Evolutionary conservation across 2,888 invertebrate species (phyloP).

Genomic region (Rhynchonema sp.): DNA sequence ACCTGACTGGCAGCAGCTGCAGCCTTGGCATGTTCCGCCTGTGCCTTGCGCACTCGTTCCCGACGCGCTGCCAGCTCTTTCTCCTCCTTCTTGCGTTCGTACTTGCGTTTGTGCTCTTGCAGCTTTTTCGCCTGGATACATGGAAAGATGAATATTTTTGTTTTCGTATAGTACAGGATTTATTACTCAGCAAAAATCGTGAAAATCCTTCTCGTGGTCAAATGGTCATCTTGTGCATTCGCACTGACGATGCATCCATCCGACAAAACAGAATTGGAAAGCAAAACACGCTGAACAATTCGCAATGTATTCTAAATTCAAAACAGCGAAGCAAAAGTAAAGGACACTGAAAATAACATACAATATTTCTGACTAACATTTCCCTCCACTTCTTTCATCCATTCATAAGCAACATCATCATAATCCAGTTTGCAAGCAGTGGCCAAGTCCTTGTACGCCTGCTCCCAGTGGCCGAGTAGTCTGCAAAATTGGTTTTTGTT

Average conservation of each 20-base stretch:
- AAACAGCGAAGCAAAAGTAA: conserved; percentile 4
- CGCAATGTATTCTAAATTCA: too few species aligned
- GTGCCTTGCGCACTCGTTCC: conserved; percentile 43
- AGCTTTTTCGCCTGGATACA: conserved; percentile 48
- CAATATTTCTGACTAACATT: conserved; percentile 49
- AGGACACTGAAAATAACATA: conserved; percentile 6
- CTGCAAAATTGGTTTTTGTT: conserved; percentile 29
- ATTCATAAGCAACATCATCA: conserved; percentile 73
- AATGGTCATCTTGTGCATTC: too few species aligned
- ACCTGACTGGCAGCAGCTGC: conserved; percentile 11
- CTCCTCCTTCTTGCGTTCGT: conserved; percentile 56
- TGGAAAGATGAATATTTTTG: neutral
- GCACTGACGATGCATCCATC: too few species aligned
- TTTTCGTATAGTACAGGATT: too few species aligned
- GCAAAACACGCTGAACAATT: too few species aligned
- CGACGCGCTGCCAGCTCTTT: conserved; percentile 43
- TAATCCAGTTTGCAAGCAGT: conserved; percentile 79
- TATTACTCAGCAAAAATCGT: too few species aligned
- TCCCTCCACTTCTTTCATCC: conserved; percentile 73
- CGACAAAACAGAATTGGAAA: too few species aligned
- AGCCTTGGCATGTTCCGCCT: conserved; percentile 42
- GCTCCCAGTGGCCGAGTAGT: conserved; percentile 66
- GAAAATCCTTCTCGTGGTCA: too few species aligned
- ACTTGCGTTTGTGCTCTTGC: conserved; percentile 62
- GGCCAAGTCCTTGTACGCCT: conserved; percentile 63